Evolutionary conservation across 2,888 invertebrate genomes (phyloP), one percentile per base, ranked within the genome.

Genomic region (Erynnis tages): DNA sequence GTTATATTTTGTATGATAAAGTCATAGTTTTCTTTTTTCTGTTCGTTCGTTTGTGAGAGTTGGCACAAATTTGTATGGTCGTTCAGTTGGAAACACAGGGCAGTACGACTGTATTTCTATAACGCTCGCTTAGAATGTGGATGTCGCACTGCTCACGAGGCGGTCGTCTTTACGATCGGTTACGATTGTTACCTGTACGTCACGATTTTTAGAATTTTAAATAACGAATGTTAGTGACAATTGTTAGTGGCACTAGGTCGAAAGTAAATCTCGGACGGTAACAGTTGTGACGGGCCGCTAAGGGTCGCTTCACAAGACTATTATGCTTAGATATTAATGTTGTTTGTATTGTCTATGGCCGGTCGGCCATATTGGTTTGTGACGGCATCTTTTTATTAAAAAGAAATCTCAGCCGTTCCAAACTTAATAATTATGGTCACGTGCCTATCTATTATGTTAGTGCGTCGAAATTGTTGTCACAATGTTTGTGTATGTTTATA

Each of bases 381-480:
- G n/a, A n/a, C n/a, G n/a, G n/a, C n/a, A n/a, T 30, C 6, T 11
- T 8, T 6, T 4, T 11, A 0, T 13, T 16, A 4, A 16, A 8
- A 10, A 41, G 10, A 17, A 27, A 41, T 27, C n/a, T 41, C 16
- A 16, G 2, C n/a, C 3, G n/a, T 34, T 6, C 16, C 8, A 2
- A 21, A 5, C 21, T 21, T 21, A 5, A 21, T 21, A 5, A 11
- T n/a, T 11, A 13, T 13, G 30, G 10, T 11, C 16, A 13, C 5
- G 4, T 8, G 8, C 10, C 6, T 27, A n/a, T 7, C 1, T 11
- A 38, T 13, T 21, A 11, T 27, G 14, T 19, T 25, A 40, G 30
- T 34, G n/a, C 47, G 47, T 37, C 49, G 6, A 34, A 41, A 41
- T 43, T 50, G 30, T 52, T 34, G 50, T 52, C 44, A 43, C 50